Evolutionary conservation across 2,888 invertebrate species (phyloP), one percentile per base, ranked within the genome.

Genomic region (Cantharis nigra): DNA sequence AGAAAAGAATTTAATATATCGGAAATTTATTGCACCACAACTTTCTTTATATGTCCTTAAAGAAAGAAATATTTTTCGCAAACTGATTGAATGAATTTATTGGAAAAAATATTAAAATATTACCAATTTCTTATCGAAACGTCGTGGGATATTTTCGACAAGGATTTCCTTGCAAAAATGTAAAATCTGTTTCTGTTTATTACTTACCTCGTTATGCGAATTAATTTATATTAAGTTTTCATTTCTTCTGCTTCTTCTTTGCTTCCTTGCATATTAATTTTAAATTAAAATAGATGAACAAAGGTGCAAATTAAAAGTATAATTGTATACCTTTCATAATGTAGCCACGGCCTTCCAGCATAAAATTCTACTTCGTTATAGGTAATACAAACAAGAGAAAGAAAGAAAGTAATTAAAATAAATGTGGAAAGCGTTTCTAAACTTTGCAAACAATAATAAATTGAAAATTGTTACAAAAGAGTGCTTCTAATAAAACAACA

Each of bases 1-100:
- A 67, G 65, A 67, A 67, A 67, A 23, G 65, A 67, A 67, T 67
- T 67, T 67, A 67, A 67, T 67, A 67, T 49, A 49, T 49, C 49
- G 49, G 49, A 67, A 67, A 67, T 67, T 67, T 67, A 67, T 67
- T 67, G 65, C 26, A 23, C 65, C 65, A 67, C 65, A 67, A 67
- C 65, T 67, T 67, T 26, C 23, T 23, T 65, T 67, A 26, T 67
- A 67, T 67, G 65, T 67, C 26, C 16, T 67, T 18, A 18, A 67
- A 67, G 20, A n/a, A 67, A n/a, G 65, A 67, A 67, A 67, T 26
- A 67, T 67, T 67, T 67, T 67, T 67, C 65, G 26, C 65, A 67
- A 49, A 67, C 14, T 67, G 65, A 67, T 67, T 67, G 65, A 26
- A 67, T 23, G 65, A 67, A 67, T 67, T 67, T 67, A 23, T 67